phyloP scores from a whole-genome alignment of 1,140 invertebrate genomes.

The Microplitis demolitor region DNA sequence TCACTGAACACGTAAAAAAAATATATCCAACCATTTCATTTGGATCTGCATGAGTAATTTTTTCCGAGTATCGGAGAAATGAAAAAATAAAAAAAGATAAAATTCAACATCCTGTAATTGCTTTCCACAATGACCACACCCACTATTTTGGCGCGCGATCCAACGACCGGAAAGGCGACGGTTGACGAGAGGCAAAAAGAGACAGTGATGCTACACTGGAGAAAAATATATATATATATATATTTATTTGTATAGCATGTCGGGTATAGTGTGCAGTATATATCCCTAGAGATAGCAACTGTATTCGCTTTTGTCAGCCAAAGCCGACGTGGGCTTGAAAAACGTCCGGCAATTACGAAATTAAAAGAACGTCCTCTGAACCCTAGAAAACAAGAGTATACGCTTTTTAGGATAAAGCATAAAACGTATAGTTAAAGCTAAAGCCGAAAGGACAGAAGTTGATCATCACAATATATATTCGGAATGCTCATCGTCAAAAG shows the following conservation, averaged over 20 bases:
- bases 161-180: conserved; percentile 22
- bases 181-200: conserved; percentile 17
- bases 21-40: background rate
- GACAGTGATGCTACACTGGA: too few species aligned
- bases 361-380: conserved; percentile 42
- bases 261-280: too few species aligned
- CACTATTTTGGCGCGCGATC: conserved; percentile 17
- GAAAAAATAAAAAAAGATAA: background rate
- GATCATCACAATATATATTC: conserved; percentile 38
- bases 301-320: conserved; percentile 22
- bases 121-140: conserved; percentile 21
- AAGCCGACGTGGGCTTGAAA: conserved; percentile 37
- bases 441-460: conserved; percentile 34
- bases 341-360: conserved; percentile 46
- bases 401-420: conserved; percentile 21
- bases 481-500: background rate
- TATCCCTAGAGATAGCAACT: conserved; percentile 2
- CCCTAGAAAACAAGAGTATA: too few species aligned
- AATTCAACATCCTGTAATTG: conserved; percentile 8
- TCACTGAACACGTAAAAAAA: background rate
- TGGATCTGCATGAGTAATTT: conserved; percentile 5
- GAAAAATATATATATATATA: too few species aligned
- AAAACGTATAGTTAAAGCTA: conserved; percentile 33
- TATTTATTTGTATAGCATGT: too few species aligned
- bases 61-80: background rate